Evolutionary conservation across 1,140 invertebrate species (phyloP).

Genomic region (Drosophila tropicalis): DNA sequence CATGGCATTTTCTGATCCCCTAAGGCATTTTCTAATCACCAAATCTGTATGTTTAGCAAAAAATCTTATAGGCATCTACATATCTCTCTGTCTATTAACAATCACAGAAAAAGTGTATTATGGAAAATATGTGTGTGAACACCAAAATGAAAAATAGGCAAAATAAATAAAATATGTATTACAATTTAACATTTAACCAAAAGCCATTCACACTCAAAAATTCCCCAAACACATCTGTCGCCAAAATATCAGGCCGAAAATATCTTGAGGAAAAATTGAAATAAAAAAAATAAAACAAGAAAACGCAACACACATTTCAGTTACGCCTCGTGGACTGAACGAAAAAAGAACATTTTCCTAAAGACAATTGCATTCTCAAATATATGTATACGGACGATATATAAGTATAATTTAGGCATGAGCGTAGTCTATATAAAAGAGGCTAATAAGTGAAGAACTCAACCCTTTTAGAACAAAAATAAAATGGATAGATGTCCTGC

Average conservation of each 20-base stretch:
- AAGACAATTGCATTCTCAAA: constrained; percentile 19
- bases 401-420: constrained; percentile 3
- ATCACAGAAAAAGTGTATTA: neutral
- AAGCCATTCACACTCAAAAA: constrained; percentile 8
- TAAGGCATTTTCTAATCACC: neutral
- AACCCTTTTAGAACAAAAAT: too few species aligned
- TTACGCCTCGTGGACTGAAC: constrained; percentile 10
- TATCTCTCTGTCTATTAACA: too few species aligned
- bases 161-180: constrained; percentile 27
- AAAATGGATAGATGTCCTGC: too few species aligned
- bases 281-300: constrained; percentile 1
- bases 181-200: constrained; percentile 18
- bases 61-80: neutral
- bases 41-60: neutral
- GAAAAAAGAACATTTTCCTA: constrained; percentile 12
- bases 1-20: neutral
- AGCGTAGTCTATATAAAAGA: neutral
- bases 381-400: constrained; percentile 3
- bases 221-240: constrained; percentile 23
- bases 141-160: constrained; percentile 5
- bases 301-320: constrained; percentile 30
- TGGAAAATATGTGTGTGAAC: neutral
- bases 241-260: constrained; percentile 22
- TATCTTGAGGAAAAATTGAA: constrained; percentile 19
- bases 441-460: too few species aligned